Percentiles rank a stretch among this genome's conserved stretches.
These are phyloP conservation scores for Amyelois transitella DNA, from an alignment of 1,140 invertebrate genomes.

Conservation along the genomic window DNA sequence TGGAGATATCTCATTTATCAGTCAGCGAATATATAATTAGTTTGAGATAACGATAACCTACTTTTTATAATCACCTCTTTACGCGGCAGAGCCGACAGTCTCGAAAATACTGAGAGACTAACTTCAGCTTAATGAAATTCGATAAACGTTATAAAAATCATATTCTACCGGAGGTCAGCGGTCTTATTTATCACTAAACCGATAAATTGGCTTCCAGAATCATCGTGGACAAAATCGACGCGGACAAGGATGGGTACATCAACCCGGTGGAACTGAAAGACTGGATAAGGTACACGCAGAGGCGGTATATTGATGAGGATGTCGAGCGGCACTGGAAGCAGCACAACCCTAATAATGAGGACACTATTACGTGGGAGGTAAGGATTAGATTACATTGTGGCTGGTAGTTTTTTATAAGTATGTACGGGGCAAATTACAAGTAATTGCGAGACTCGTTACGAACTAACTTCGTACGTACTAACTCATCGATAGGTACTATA, in stretches of 20 bases:
- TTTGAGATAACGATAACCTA: no score
- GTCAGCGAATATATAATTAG: no score
- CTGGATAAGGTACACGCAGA: constrained; percentile 97
- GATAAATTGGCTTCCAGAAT: constrained; percentile 75
- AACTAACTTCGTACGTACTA: no score
- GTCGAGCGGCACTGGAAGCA: constrained; percentile 94
- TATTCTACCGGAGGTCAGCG: constrained; percentile 10
- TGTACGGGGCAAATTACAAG: no score
- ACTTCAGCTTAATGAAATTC: no score
- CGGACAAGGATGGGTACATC: constrained; percentile 89
- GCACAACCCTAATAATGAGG: constrained; percentile 88
- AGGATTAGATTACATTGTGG: constrained; percentile 7
- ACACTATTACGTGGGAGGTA: constrained; percentile 87
- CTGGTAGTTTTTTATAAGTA: no score
- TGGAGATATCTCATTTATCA: no score
- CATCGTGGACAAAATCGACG: constrained; percentile 97
- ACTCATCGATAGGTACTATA: no score
- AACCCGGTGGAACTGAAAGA: constrained; percentile 92
- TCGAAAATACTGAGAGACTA: no score
- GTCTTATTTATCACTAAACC: constrained; percentile 28
- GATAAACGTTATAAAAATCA: background rate
- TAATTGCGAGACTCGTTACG: no score
- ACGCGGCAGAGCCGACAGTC: no score
- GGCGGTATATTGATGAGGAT: constrained; percentile 92
- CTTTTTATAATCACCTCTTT: no score